Conservation (phyloP, 2,797 vertebrate species). For the Salmo trutta region DNA sequence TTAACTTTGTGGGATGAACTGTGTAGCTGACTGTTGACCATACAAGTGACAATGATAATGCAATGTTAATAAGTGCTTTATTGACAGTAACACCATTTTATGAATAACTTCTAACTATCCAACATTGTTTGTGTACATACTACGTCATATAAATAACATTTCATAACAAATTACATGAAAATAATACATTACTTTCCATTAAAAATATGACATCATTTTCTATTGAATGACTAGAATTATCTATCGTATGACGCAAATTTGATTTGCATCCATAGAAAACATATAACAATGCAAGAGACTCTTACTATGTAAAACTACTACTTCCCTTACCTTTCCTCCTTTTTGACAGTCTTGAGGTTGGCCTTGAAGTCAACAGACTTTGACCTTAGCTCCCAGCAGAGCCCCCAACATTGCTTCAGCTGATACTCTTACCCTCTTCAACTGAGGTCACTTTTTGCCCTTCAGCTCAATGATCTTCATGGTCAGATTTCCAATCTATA, state of each 20-base stretch:
- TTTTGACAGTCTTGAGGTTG: slow-evolving; percentile 83
- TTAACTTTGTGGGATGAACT: not conserved
- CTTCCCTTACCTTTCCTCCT: slow-evolving; percentile 77
- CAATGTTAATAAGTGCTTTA: not conserved
- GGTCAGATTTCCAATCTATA: slow-evolving; percentile 67
- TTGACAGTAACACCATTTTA: not conserved
- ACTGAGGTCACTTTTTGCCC: slow-evolving; percentile 78
- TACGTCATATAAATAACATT: not conserved
- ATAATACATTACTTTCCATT: not conserved
- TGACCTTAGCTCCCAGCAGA: slow-evolving; percentile 74
- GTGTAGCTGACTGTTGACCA: not conserved
- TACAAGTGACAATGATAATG: not conserved
- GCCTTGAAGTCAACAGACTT: slow-evolving; percentile 81
- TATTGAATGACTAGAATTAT: not conserved
- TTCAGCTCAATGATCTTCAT: slow-evolving; percentile 77
- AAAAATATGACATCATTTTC: too few relatives aligned
- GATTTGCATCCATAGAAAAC: not conserved
- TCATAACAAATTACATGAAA: not conserved
- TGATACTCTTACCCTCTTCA: slow-evolving; percentile 78
- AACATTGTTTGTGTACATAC: not conserved
- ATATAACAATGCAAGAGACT: not conserved
- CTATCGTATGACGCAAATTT: too few relatives aligned
- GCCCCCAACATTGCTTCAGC: slow-evolving; percentile 82
- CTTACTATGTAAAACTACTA: not conserved
- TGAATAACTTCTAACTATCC: not conserved